Percentiles rank a stretch among this genome's conserved stretches.
Evolutionary conservation across 2,113 vertebrate genomes (phyloP).

Genomic region (Prolemur simus): DNA sequence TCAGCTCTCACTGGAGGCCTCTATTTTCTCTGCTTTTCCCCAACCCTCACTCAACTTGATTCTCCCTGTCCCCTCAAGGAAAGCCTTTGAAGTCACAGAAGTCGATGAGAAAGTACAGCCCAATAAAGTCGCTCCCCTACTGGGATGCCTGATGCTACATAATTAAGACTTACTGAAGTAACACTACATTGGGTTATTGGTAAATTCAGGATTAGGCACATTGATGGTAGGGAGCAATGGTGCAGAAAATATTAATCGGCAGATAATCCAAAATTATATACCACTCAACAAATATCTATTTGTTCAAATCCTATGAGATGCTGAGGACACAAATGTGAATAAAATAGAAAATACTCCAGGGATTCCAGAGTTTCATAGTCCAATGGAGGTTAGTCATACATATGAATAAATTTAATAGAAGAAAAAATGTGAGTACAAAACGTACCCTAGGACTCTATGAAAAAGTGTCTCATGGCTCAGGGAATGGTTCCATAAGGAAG

Average conservation of each 20-base stretch:
- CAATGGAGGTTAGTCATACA: not conserved
- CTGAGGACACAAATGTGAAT: not conserved
- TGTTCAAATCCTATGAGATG: conserved; percentile 13
- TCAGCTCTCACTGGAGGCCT: not conserved
- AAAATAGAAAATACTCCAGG: not conserved
- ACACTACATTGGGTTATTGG: not conserved
- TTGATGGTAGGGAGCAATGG: not conserved
- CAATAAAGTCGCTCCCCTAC: not conserved
- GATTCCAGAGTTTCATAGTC: not conserved
- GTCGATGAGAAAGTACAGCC: not conserved
- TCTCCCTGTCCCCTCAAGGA: not conserved
- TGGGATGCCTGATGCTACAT: not conserved
- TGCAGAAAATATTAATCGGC: conserved; percentile 14
- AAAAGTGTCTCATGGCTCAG: not conserved
- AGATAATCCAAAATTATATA: conserved; percentile 45
- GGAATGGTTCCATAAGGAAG: not conserved
- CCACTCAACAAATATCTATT: not conserved
- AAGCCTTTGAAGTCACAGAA: not conserved
- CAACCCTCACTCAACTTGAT: not conserved
- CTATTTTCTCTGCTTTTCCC: not conserved
- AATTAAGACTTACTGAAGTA: conserved; percentile 36
- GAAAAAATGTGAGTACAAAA: not conserved
- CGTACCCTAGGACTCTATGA: not conserved
- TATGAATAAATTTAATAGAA: not conserved
- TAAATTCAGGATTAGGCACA: conserved; percentile 17